These are phyloP conservation scores for Ectemnius continuus DNA, from an alignment of 2,888 invertebrate genomes.

Conservation along the genomic window DNA sequence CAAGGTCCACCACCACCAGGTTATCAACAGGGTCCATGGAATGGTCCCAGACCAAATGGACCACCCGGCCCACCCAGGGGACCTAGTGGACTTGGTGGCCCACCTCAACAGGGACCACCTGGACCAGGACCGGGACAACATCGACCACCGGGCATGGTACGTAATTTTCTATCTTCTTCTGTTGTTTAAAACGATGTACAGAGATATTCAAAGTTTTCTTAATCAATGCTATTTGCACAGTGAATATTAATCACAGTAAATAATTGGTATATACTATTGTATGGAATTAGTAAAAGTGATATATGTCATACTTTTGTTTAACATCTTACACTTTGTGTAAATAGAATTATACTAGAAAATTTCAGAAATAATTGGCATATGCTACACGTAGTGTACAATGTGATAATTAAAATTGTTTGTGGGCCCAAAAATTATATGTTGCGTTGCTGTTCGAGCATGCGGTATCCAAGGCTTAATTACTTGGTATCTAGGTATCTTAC, in stretches of 20 bases:
- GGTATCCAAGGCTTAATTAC: slow-evolving; percentile 21
- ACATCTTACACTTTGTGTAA: slow-evolving; percentile 54
- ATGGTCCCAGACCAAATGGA: slow-evolving; percentile 81
- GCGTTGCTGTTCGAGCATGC: too few relatives aligned
- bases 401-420: too few relatives aligned
- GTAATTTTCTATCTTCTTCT: slow-evolving; percentile 3
- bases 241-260: not conserved
- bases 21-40: slow-evolving; percentile 82
- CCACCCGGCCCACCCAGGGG: slow-evolving; percentile 80
- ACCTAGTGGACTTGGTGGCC: slow-evolving; percentile 81
- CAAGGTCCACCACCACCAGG: slow-evolving; percentile 81
- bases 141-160: slow-evolving; percentile 81
- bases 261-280: not conserved
- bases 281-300: slow-evolving; percentile 38
- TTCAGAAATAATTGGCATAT: slow-evolving; percentile 62
- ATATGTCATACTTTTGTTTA: slow-evolving; percentile 52
- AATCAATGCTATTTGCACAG: not conserved
- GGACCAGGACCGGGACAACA: slow-evolving; percentile 79
- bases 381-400: slow-evolving; percentile 57
- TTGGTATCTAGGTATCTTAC: slow-evolving; percentile 23
- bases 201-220: not conserved
- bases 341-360: slow-evolving; percentile 60
- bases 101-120: slow-evolving; percentile 82
- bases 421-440: too few relatives aligned
- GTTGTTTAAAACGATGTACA: not conserved